Evolutionary conservation across 2,888 invertebrate species (phyloP).

Genomic region (Drosophila infuscata): DNA sequence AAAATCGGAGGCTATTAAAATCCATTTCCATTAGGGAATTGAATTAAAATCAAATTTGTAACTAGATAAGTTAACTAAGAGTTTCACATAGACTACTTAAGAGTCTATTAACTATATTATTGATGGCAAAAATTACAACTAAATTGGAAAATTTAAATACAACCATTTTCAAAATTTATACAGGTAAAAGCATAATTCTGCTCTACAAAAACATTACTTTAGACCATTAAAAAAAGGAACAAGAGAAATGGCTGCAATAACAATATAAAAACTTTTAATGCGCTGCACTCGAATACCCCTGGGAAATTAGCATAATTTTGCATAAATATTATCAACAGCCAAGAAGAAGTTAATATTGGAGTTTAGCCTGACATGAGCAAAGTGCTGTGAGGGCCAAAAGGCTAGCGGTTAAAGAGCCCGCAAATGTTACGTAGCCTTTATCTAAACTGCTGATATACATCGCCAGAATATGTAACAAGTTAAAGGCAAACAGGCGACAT

Average conservation of each 20-base stretch:
- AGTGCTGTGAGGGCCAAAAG: conserved; percentile 1
- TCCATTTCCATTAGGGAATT: conserved; percentile 3
- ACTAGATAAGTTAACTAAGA: neutral
- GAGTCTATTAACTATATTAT: neutral
- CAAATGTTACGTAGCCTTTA: conserved; percentile 54
- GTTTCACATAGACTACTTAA: neutral
- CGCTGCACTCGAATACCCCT: conserved; percentile 68
- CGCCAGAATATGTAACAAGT: conserved; percentile 77
- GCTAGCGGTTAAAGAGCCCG: conserved; percentile 38
- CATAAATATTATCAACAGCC: conserved; percentile 61
- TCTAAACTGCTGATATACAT: conserved; percentile 70
- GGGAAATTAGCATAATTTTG: conserved; percentile 74
- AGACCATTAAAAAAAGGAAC: neutral
- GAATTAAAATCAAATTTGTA: neutral
- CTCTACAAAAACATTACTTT: neutral
- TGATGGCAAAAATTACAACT: neutral
- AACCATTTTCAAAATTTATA: neutral
- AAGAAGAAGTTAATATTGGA: conserved; percentile 39
- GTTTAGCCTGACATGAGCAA: conserved; percentile 14
- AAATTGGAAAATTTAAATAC: neutral
- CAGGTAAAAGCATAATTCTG: neutral
- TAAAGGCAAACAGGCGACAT: conserved; percentile 66
- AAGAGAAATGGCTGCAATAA: conserved; percentile 38
- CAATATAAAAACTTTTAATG: conserved; percentile 53
- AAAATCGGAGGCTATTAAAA: neutral